Conservation (phyloP, 2,797 vertebrate genomes). For the Pseudochaenichthys georgianus region DNA sequence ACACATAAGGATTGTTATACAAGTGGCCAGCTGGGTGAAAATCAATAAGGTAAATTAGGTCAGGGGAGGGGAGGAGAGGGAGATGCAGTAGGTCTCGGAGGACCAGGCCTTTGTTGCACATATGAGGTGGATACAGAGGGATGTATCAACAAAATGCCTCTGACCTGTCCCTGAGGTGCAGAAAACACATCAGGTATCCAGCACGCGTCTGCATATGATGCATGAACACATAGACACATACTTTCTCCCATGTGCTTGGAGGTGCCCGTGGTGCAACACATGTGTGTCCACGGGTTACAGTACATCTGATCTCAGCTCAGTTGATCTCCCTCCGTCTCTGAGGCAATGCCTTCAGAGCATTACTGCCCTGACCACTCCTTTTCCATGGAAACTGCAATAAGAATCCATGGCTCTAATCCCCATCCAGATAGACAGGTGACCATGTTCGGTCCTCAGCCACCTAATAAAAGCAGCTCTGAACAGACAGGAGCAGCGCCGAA, state of each 20-base stretch:
- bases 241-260: conserved; percentile 40
- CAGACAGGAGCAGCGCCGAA: conserved; percentile 37
- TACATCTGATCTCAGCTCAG: conserved; percentile 44
- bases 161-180: conserved; percentile 46
- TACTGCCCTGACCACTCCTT: conserved; percentile 54
- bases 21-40: conserved; percentile 71
- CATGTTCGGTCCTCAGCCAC: conserved; percentile 64
- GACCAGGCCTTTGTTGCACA: conserved; percentile 75
- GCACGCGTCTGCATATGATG: conserved; percentile 42
- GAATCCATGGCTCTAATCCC: conserved; percentile 34
- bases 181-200: conserved; percentile 36
- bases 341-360: conserved; percentile 46
- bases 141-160: conserved; percentile 69
- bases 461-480: conserved; percentile 55
- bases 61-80: conserved; percentile 61
- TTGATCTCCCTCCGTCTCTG: conserved; percentile 22
- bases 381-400: conserved; percentile 73
- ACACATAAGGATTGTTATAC: conserved; percentile 60
- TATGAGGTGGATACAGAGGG: conserved; percentile 58
- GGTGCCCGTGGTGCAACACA: conserved; percentile 11
- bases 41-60: conserved; percentile 82
- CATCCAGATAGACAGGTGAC: conserved; percentile 58
- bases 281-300: conserved; percentile 51
- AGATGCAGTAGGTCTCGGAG: conserved; percentile 65
- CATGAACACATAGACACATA: conserved; percentile 53